Evolutionary conservation across 2,888 invertebrate genomes (phyloP).

Genomic region (Frankliniella fusca): DNA sequence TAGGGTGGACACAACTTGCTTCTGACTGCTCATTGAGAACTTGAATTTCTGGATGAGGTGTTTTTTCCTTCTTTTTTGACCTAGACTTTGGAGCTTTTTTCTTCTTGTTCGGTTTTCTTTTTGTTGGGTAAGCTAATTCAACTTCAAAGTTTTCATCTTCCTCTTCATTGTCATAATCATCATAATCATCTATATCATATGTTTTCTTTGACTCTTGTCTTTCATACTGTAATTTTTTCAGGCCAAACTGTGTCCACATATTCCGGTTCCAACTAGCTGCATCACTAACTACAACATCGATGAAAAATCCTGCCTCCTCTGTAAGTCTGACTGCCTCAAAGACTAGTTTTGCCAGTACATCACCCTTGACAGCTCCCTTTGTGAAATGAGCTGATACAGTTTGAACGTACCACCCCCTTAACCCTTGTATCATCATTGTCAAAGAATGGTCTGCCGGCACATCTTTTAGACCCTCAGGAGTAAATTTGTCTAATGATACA

Average conservation of each 20-base stretch:
- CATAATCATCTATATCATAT: not conserved
- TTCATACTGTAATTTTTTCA: not conserved
- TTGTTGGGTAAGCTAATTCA: not conserved
- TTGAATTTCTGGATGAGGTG: not conserved
- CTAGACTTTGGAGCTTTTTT: not conserved
- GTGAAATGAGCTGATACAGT: constrained; percentile 31
- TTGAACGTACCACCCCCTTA: constrained; percentile 34
- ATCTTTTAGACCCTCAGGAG: constrained; percentile 30
- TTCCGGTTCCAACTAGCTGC: not conserved
- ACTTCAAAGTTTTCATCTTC: not conserved
- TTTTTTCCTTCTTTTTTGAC: not conserved
- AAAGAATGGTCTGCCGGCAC: constrained; percentile 33
- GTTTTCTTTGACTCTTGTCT: not conserved
- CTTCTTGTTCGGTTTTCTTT: not conserved
- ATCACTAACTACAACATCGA: not conserved
- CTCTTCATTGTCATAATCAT: not conserved
- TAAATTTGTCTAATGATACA: constrained; percentile 24
- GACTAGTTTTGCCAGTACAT: constrained; percentile 17
- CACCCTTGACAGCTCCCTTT: constrained; percentile 21
- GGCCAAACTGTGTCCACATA: not conserved
- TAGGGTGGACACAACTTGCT: not conserved
- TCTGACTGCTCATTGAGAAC: not conserved
- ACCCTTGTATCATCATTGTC: constrained; percentile 34
- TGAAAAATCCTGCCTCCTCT: not conserved
- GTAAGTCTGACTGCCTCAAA: not conserved